Percentiles rank a stretch among this genome's conserved stretches.
Evolutionary conservation across 2,888 invertebrate genomes (phyloP).

Genomic region (Listrodromus nycthemerus): DNA sequence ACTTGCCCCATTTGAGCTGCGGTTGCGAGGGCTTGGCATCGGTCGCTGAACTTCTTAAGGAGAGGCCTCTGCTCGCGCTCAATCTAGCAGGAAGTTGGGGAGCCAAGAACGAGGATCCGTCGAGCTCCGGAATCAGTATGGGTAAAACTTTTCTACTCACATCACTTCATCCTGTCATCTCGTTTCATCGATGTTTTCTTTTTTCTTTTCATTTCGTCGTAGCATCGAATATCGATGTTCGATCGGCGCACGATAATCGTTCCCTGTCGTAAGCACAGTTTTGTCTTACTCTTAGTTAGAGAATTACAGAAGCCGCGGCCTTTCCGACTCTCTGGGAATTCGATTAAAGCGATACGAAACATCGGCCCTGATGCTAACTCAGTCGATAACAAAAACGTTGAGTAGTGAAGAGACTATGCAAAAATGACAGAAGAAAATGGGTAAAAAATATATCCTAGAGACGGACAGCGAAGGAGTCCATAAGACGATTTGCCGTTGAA

Average conservation of each 20-base stretch:
- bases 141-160: slow-evolving; percentile 79
- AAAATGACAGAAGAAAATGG: neutral
- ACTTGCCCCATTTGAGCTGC: slow-evolving; percentile 86
- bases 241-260: slow-evolving; percentile 24
- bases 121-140: slow-evolving; percentile 85
- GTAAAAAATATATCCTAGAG: slow-evolving; percentile 6
- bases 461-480: neutral
- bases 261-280: neutral
- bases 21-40: slow-evolving; percentile 86
- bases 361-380: no score
- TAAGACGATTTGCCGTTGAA: slow-evolving; percentile 36
- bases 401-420: neutral
- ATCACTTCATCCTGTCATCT: neutral
- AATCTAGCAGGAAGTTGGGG: slow-evolving; percentile 86
- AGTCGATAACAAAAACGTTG: no score
- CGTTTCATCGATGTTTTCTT: slow-evolving; percentile 11
- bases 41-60: slow-evolving; percentile 85
- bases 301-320: slow-evolving; percentile 28
- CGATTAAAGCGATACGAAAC: neutral
- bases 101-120: slow-evolving; percentile 85
- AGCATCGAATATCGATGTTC: slow-evolving; percentile 55
- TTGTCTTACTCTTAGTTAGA: slow-evolving; percentile 1
- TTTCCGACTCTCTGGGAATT: neutral
- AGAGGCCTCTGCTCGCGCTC: slow-evolving; percentile 85
- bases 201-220: slow-evolving; percentile 22